phyloP scores from a whole-genome alignment of 2,888 invertebrate genomes.

The Danaus chrysippus region DNA sequence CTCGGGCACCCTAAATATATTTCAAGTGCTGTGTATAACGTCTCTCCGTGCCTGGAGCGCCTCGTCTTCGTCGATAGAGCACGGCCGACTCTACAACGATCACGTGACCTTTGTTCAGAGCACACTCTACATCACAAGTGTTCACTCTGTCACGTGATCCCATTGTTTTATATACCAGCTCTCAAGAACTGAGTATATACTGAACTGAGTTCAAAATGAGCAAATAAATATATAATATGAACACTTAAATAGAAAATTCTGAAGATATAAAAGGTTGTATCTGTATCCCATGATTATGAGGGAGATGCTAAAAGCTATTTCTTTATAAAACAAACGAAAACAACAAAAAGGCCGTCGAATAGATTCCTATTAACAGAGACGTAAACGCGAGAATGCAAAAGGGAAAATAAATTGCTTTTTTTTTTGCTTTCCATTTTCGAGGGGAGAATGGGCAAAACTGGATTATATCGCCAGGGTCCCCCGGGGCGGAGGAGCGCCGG shows the following conservation, averaged over 20 bases:
- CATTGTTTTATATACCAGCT: neutral
- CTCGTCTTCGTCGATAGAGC: conserved; percentile 32
- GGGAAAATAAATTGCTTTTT: conserved; percentile 42
- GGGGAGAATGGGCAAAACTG: conserved; percentile 61
- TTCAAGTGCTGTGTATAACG: conserved; percentile 1
- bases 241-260: too few relatives aligned
- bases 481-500: conserved; percentile 41
- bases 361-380: conserved; percentile 17
- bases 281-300: neutral
- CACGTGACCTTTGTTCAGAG: conserved; percentile 32
- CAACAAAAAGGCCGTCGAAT: neutral
- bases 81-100: conserved; percentile 17
- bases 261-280: too few relatives aligned
- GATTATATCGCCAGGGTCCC: conserved; percentile 61
- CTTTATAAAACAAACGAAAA: conserved; percentile 1
- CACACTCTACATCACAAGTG: conserved; percentile 17
- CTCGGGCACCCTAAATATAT: neutral
- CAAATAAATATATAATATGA: too few relatives aligned
- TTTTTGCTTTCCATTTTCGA: conserved; percentile 50
- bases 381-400: conserved; percentile 24
- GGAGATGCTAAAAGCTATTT: conserved; percentile 3
- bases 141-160: conserved; percentile 13
- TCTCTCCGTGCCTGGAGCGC: conserved; percentile 7
- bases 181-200: neutral
- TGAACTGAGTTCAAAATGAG: neutral